Evolutionary conservation across 2,888 invertebrate species (phyloP).

Genomic region (Macrophya annulata): DNA sequence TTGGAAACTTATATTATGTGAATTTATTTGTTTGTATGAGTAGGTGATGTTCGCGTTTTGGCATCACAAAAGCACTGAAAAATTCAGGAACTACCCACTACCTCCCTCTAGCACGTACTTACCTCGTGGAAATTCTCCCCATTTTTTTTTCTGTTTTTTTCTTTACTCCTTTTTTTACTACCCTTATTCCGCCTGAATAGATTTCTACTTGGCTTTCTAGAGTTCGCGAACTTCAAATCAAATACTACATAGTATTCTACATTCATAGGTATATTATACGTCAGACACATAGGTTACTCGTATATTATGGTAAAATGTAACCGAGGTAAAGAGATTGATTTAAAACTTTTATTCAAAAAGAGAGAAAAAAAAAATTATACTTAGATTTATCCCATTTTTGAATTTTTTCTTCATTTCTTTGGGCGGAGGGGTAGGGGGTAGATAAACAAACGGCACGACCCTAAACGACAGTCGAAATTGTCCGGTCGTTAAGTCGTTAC

Average conservation of each 20-base stretch:
- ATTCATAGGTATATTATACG: not conserved
- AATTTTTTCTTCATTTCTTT: not conserved
- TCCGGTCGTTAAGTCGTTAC: constrained; percentile 8
- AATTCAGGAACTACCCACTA: not conserved
- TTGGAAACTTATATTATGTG: not conserved
- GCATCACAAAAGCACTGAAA: constrained; percentile 5
- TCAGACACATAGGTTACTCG: not conserved
- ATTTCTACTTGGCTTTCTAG: constrained; percentile 3
- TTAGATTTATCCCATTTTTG: not conserved
- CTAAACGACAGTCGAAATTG: not conserved
- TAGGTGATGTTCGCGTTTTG: not conserved
- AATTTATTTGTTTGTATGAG: not conserved
- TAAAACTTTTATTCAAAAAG: not conserved
- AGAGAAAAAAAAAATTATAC: not conserved
- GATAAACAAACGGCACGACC: not conserved
- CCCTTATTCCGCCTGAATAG: constrained; percentile 7
- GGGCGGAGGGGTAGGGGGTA: no score
- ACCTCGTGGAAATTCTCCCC: not conserved
- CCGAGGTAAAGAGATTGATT: not conserved
- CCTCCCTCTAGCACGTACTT: not conserved
- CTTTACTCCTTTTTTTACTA: not conserved
- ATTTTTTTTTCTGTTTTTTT: no score
- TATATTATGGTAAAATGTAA: not conserved
- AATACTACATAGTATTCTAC: not conserved
- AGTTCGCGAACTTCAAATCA: constrained; percentile 20